phyloP scores from a whole-genome alignment of 2,113 vertebrate species.

The Hippopotamus amphibius region DNA sequence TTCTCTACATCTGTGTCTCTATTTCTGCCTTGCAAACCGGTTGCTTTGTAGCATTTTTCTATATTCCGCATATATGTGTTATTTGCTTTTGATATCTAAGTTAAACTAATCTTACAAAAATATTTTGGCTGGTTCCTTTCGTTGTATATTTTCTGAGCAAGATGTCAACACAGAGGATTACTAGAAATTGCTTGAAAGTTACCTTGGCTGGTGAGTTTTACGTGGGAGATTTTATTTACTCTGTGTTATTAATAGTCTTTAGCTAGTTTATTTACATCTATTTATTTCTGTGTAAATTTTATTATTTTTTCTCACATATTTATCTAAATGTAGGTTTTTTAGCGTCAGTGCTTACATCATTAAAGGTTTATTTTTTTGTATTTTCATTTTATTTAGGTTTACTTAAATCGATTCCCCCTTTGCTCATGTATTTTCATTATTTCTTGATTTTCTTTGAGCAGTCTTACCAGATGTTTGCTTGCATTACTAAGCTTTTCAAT shows the following conservation, averaged over 20 bases:
- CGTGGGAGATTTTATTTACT: not conserved
- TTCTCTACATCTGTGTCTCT: too few species aligned
- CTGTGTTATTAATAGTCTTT: not conserved
- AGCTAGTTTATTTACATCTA: not conserved
- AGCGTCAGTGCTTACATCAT: not conserved
- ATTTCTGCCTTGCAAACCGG: too few species aligned
- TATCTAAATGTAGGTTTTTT: not conserved
- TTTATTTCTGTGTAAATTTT: not conserved
- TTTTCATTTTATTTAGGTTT: not conserved
- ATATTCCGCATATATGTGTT: too few species aligned
- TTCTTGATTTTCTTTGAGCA: rapidly evolving
- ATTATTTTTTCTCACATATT: not conserved
- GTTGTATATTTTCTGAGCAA: not conserved
- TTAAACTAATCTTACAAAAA: not conserved
- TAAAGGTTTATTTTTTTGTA: not conserved
- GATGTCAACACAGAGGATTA: not conserved
- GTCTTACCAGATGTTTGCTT: not conserved
- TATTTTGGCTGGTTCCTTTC: not conserved
- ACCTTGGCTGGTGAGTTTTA: not conserved
- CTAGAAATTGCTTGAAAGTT: not conserved
- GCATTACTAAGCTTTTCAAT: not conserved
- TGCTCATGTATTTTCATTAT: not conserved
- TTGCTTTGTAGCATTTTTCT: too few species aligned
- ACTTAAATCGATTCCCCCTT: not conserved
- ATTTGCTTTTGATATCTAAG: not conserved